These are phyloP conservation scores for Pandion haliaetus DNA, from an alignment of 2,113 vertebrate genomes.

Conservation along the genomic window DNA sequence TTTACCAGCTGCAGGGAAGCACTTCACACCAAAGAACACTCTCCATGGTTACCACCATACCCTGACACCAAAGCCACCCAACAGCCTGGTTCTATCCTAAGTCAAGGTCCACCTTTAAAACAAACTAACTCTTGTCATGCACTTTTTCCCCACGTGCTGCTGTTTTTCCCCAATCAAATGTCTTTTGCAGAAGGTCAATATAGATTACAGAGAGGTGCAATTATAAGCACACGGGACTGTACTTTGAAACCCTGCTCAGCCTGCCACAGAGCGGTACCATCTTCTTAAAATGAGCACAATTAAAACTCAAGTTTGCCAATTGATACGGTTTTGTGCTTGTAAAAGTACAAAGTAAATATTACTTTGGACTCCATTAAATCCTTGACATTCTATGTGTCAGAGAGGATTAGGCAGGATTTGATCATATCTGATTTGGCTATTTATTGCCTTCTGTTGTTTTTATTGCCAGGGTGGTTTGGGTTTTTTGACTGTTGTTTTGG, in stretches of 20 bases:
- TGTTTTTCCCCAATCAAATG: background rate
- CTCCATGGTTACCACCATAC: background rate
- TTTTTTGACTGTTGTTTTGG: background rate
- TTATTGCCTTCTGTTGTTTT: background rate
- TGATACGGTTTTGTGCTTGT: background rate
- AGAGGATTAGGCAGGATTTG: background rate
- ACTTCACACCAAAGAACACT: background rate
- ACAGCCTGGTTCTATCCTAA: background rate
- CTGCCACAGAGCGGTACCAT: conserved; percentile 32
- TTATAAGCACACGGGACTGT: conserved; percentile 19
- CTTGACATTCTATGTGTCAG: background rate
- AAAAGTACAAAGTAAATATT: conserved; percentile 10
- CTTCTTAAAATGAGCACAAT: background rate
- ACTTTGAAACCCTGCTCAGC: conserved; percentile 56
- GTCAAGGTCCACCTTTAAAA: conserved; percentile 20
- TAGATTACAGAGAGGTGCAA: conserved; percentile 26
- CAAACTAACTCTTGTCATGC: background rate
- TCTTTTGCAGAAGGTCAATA: conserved; percentile 33
- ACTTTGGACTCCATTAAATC: background rate
- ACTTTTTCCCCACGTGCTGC: background rate
- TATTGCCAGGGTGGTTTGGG: background rate
- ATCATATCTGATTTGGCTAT: background rate
- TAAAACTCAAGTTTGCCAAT: conserved; percentile 21
- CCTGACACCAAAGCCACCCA: background rate
- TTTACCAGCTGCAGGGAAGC: background rate